Base-by-base conservation (phyloP, 2,888 invertebrate species). In the Lasioglossum villosulum region DNA sequence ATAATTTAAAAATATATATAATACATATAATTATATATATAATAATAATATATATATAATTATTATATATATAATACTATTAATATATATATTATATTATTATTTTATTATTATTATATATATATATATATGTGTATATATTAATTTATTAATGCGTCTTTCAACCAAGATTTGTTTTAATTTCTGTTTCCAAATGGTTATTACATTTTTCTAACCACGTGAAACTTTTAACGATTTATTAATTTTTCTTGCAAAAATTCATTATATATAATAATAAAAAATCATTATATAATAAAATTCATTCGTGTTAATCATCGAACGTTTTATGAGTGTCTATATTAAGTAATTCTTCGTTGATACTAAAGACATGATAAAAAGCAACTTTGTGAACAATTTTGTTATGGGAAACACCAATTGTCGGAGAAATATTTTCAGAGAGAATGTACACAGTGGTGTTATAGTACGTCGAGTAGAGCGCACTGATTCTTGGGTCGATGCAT, bases 401-500 rank as follows among this genome's bases (percentile, higher is more conserved):
- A 8, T 23, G 19, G 52, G 8, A 23, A n/a, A 56, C 56, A 0
- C 3, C 6, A 27, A 63, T 63, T 63, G 30, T 63, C 27, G 27
- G 27, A 0, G 42, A 77, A 16, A 70, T n/a, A 56, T 56, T 56
- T 56, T 56, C n/a, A n/a, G 12, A 12, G 56, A 1, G 12, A 23
- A n/a, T 10, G 19, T 23, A 52, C 0, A 52, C 23, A 10, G 52
- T 8, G 10, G n/a, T 10, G n/a, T 52, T 52, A 10, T 10, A n/a
- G n/a, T 10, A 10, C 45, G n/a, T 12, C n/a, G n/a, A 12, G 56
- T 56, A 56, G n/a, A 56, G n/a, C 63, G 56, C 4, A 39, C 34
- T 68, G 48, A 34, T 71, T 68, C 14, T 70, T n/a, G 6, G 16
- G 6, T 30, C 6, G 27, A 27, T 37, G 78, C 70, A 84, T 81